These are phyloP conservation scores for Scleropages formosus DNA, from an alignment of 2,797 vertebrate genomes.

Conservation along the genomic window DNA sequence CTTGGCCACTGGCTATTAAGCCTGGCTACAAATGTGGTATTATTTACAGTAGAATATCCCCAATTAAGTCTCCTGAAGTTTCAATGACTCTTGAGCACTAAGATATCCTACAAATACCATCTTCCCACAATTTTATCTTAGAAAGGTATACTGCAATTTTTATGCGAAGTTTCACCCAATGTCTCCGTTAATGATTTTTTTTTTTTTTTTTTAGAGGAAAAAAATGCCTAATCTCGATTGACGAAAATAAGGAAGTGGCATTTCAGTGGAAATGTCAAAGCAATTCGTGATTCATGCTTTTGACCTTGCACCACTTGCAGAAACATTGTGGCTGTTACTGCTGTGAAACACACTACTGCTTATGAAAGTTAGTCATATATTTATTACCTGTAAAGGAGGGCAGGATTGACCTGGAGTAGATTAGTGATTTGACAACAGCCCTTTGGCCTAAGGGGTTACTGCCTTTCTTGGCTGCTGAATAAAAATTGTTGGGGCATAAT, in stretches of 20 bases:
- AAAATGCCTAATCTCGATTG: slow-evolving; percentile 3
- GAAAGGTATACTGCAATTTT: not conserved
- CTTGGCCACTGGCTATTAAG: not conserved
- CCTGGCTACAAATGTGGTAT: slow-evolving; percentile 24
- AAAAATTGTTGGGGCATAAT: slow-evolving; percentile 50
- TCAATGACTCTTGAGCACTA: not conserved
- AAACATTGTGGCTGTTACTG: not conserved
- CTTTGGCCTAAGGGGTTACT: slow-evolving; percentile 50
- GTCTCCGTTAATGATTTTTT: not conserved
- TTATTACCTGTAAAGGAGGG: slow-evolving; percentile 11
- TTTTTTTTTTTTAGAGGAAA: not conserved
- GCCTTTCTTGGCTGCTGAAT: slow-evolving; percentile 48
- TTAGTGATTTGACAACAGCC: slow-evolving; percentile 39
- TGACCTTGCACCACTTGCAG: slow-evolving; percentile 5
- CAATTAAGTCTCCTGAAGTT: not conserved
- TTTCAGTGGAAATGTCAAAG: slow-evolving; percentile 17
- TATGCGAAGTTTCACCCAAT: not conserved
- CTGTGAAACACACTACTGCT: not conserved
- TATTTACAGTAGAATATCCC: not conserved
- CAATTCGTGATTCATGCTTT: slow-evolving; percentile 17
- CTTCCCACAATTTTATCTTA: not conserved
- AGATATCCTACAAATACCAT: not conserved
- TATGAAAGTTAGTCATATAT: not conserved
- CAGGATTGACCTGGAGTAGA: slow-evolving; percentile 36
- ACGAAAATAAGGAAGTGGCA: slow-evolving; percentile 20